Evolutionary conservation across 2,888 invertebrate species (phyloP).

Genomic region (Byasa hedistus): DNA sequence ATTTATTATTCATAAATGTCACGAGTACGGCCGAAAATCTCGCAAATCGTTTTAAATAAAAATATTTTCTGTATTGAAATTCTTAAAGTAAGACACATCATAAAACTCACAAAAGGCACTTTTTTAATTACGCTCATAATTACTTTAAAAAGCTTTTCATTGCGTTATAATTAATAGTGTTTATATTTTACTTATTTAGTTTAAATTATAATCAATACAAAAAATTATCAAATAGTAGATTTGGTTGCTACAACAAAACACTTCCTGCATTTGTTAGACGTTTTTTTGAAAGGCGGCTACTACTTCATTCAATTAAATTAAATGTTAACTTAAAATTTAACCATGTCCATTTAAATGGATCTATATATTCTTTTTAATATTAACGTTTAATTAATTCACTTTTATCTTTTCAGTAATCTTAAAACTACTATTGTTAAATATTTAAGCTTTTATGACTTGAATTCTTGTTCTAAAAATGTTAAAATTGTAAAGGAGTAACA

Average conservation of each 20-base stretch:
- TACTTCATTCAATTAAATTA: neutral
- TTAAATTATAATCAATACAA: no score
- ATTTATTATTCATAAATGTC: no score
- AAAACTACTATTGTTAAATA: neutral
- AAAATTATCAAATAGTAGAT: neutral
- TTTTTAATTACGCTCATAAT: no score
- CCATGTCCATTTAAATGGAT: neutral
- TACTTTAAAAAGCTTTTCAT: no score
- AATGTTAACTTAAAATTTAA: neutral
- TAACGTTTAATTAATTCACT: neutral
- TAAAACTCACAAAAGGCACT: no score
- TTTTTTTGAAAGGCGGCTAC: neutral
- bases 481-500: no score
- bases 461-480: neutral
- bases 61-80: no score
- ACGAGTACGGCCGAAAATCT: no score
- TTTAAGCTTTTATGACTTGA: neutral
- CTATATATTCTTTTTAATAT: neutral
- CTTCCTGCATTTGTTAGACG: neutral
- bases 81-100: no score
- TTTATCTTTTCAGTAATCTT: neutral
- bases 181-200: no score
- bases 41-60: no score
- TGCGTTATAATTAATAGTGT: no score
- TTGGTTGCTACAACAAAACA: neutral